phyloP scores from a whole-genome alignment of 2,113 vertebrate genomes.

The Sinocyclocheilus rhinocerous region DNA sequence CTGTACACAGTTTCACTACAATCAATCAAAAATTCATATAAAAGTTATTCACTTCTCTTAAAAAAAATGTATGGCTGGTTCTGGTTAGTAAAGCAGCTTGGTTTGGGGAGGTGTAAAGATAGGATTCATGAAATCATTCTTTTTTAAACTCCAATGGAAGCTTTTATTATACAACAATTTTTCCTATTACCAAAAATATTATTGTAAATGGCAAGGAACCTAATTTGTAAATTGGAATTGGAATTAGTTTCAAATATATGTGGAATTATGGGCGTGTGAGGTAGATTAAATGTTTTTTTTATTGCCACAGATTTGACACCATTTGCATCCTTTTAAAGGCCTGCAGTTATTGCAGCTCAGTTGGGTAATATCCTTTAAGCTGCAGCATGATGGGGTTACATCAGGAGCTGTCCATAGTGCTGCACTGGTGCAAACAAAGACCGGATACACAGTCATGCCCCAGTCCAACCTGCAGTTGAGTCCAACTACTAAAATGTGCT shows the following conservation, averaged over 20 bases:
- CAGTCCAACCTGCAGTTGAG: slow-evolving; percentile 40
- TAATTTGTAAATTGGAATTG: not conserved
- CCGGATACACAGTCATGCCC: slow-evolving; percentile 56
- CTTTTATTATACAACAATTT: slow-evolving; percentile 64
- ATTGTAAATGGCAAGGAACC: not conserved
- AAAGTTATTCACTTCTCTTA: not conserved
- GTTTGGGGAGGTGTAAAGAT: slow-evolving; percentile 17
- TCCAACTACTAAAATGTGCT: slow-evolving; percentile 28
- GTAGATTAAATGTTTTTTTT: not conserved
- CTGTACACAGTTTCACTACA: not conserved
- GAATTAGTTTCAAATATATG: not conserved
- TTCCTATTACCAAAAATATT: slow-evolving; percentile 2
- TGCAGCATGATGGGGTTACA: slow-evolving; percentile 48
- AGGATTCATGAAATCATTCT: not conserved
- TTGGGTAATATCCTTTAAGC: not conserved
- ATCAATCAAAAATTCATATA: not conserved
- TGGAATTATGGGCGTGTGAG: no score
- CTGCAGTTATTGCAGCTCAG: not conserved
- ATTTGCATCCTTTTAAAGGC: not conserved
- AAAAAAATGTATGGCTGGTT: not conserved
- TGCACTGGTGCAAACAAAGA: slow-evolving; percentile 65
- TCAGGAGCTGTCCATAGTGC: slow-evolving; percentile 75
- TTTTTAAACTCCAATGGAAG: not conserved
- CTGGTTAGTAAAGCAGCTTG: not conserved
- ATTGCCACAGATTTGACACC: not conserved